Evolutionary conservation across 2,888 invertebrate species (phyloP), one percentile per base, ranked within the genome.

Genomic region (Hermodice carunculata): DNA sequence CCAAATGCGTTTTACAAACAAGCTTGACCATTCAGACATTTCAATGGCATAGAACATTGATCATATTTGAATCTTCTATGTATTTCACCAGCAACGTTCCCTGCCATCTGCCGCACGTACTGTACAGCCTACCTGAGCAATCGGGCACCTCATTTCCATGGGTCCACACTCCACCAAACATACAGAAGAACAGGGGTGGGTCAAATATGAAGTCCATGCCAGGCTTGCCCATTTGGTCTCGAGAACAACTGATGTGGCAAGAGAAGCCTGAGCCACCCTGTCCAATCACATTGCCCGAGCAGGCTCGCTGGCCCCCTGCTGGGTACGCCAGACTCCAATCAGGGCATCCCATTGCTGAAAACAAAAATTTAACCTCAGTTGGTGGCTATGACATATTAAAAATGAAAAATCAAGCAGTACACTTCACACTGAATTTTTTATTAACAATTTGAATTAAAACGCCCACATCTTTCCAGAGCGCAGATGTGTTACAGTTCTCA

Each of bases 81-180:
- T n/a, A n/a, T n/a, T n/a, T n/a, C n/a, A n/a, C n/a, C n/a, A n/a
- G n/a, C n/a, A n/a, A n/a, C n/a, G n/a, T n/a, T n/a, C n/a, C n/a
- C n/a, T n/a, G n/a, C n/a, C n/a, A n/a, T n/a, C n/a, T n/a, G n/a
- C n/a, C n/a, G n/a, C n/a, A n/a, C n/a, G n/a, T n/a, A n/a, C n/a
- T n/a, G n/a, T n/a, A n/a, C n/a, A 11, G 26, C 73, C 59, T 63
- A 71, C 74, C 70, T 26, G 75, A 63, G 64, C 79, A 79, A 42
- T 76, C 74, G 24, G 74, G 78, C 1, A 78, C 74, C 57, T 57
- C 64, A 46, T 67, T 68, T 24, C 68, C 51, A 19, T 76, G 77
- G 1, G 22, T 8, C 77, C 79, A 78, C 2, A 48, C 42, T 6
- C 67, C 70, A 44, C 70, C 70, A 42, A 62, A 67, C 6, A 57